phyloP scores from a whole-genome alignment of 2,888 invertebrate species.

The Tholera decimalis region DNA sequence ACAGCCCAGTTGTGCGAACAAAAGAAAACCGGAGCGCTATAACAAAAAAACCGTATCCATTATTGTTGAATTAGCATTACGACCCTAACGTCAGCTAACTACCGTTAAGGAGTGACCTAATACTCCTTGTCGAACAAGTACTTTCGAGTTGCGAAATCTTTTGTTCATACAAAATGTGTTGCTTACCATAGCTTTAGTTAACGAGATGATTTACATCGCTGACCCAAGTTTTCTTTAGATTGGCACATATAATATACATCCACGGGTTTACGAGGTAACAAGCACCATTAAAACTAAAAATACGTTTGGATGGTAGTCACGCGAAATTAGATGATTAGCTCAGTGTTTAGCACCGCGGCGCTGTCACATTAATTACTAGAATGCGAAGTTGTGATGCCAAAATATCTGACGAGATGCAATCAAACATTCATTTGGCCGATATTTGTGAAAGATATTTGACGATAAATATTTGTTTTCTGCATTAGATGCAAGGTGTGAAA shows the following conservation, averaged over 20 bases:
- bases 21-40: slow-evolving; percentile 29
- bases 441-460: slow-evolving; percentile 3
- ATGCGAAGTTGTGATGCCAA: slow-evolving; percentile 40
- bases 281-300: slow-evolving; percentile 35
- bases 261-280: slow-evolving; percentile 6
- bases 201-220: slow-evolving; percentile 3
- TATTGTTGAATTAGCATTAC: slow-evolving; percentile 52
- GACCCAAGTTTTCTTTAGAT: slow-evolving; percentile 15
- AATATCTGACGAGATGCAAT: slow-evolving; percentile 7
- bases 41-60: slow-evolving; percentile 46
- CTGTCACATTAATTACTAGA: slow-evolving; percentile 19
- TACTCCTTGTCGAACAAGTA: slow-evolving; percentile 18
- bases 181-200: slow-evolving; percentile 6
- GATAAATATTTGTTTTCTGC: not conserved
- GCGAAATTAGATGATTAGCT: slow-evolving; percentile 24
- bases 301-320: slow-evolving; percentile 26
- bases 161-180: slow-evolving; percentile 25
- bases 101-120: slow-evolving; percentile 47
- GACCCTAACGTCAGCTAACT: slow-evolving; percentile 27
- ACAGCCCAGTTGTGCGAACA: slow-evolving; percentile 31
- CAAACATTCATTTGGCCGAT: not conserved
- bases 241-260: not conserved
- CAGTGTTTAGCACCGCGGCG: slow-evolving; percentile 2
- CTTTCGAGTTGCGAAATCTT: slow-evolving; percentile 25
- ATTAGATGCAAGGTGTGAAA: not conserved